A percentile compares a stretch with the other conserved stretches of the same genome.
Conservation (phyloP, 2,113 vertebrate species). For the Piaya cayana region DNA sequence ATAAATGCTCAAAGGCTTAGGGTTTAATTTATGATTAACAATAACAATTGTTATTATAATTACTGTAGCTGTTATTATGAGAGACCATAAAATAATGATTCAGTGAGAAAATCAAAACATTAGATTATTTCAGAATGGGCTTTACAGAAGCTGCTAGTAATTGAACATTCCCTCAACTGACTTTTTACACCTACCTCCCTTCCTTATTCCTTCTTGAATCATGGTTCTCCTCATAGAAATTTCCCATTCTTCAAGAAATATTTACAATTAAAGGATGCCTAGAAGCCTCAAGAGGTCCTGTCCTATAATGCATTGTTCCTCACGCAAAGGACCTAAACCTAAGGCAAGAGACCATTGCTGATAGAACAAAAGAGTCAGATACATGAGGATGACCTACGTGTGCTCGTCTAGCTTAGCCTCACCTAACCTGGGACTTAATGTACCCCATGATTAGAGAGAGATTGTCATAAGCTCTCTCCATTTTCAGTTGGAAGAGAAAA, state of each 20-base stretch:
- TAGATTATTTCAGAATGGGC: not conserved
- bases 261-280: not conserved
- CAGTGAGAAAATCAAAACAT: not conserved
- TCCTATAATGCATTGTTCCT: not conserved
- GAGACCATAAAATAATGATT: not conserved
- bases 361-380: not conserved
- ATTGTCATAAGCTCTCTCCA: not conserved
- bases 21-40: not conserved
- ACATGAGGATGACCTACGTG: not conserved
- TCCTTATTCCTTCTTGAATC: not conserved
- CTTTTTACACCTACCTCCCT: not conserved
- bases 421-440: not conserved
- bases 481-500: not conserved
- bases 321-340: not conserved
- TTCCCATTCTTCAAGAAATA: not conserved
- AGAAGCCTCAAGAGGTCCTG: not conserved
- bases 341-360: not conserved
- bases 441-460: not conserved
- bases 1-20: not conserved
- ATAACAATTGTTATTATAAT: not conserved
- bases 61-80: not conserved
- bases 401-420: accelerated
- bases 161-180: not conserved
- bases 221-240: not conserved
- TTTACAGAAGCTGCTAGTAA: not conserved